Base-by-base conservation (phyloP, 2,888 invertebrate species). In the Priocnemis perturbator region DNA sequence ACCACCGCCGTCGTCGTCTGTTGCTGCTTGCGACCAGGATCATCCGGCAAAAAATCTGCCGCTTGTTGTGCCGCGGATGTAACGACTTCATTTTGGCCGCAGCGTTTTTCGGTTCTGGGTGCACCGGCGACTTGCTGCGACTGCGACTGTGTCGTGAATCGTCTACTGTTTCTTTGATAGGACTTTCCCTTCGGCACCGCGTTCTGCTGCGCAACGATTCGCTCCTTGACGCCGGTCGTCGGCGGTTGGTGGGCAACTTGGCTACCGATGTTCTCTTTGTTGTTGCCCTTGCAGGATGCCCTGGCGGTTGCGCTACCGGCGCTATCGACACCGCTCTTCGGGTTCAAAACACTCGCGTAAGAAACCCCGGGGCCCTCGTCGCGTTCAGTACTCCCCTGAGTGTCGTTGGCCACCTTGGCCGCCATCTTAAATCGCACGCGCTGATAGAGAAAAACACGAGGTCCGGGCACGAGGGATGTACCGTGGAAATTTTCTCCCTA, bases 261-360 rank as follows among this genome's bases (percentile, higher is more conserved):
- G 62, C 90, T 86, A 23, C 83, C 86, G 47, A 90, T 92, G 86
- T 93, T 93, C 85, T 93, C 93, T 79, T 93, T 93, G 77, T 93
- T 93, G 82, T 91, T 91, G 64, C 91, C 91, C 80, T 90, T 87
- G 62, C 23, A 67, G 59, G 23, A 45, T 55, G 26, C 45, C 44
- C 0, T 73, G 68, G 37, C 37, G 4, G 37, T 26, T 3, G 3
- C 26, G 26, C 3, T 37, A 37, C 7, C 14, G 11, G 11, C 37
- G 17, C 26, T 64, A 9, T 78, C 76, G 11, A 93, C 86, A 93
- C 91, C 86, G 94, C 93, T 78, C 93, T 92, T 88, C 90, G 92
- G 92, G 90, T 92, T 92, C 81, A 91, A 89, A 82, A 88, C 87
- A 73, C 90, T 88, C 44, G 88, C 91, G 86, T 90, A 89, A 14